Percentiles rank a stretch among this genome's conserved stretches.
Conservation (phyloP, 2,113 vertebrate species). For the Microcebus tavaratra region DNA sequence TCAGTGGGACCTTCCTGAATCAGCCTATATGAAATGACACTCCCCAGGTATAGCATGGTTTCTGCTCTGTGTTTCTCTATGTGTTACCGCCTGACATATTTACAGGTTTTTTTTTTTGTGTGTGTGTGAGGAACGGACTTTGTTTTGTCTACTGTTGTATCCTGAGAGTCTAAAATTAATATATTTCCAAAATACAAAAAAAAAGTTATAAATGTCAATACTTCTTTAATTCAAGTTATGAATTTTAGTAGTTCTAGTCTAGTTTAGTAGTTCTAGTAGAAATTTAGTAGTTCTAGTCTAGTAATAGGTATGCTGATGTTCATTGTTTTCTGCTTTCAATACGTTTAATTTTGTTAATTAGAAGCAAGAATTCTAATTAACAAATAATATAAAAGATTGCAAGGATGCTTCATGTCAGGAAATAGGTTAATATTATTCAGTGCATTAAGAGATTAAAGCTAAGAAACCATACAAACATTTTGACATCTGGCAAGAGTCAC, state of each 20-base stretch:
- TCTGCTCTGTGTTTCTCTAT: not conserved
- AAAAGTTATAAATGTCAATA: not conserved
- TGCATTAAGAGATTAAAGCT: not conserved
- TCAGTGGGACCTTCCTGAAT: not conserved
- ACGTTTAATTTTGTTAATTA: not conserved
- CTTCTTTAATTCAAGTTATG: not conserved
- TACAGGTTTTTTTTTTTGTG: not conserved
- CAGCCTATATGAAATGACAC: not conserved
- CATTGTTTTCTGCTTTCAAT: not conserved
- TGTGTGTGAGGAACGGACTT: not conserved
- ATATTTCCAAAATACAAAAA: not conserved
- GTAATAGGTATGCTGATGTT: not conserved
- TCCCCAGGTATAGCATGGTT: not conserved
- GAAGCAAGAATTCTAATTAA: not conserved
- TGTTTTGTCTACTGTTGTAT: not conserved
- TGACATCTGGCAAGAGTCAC: not conserved
- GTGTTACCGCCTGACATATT: not conserved
- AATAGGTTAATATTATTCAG: not conserved
- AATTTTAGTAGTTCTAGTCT: not conserved
- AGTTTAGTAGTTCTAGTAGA: too few relatives aligned
- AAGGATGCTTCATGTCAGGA: not conserved
- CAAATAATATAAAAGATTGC: not conserved
- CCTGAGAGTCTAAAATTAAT: not conserved
- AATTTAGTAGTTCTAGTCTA: too few relatives aligned
- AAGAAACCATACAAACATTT: not conserved